These are phyloP conservation scores for Linnaemya vulpina DNA, from an alignment of 2,888 invertebrate genomes.

Conservation along the genomic window DNA sequence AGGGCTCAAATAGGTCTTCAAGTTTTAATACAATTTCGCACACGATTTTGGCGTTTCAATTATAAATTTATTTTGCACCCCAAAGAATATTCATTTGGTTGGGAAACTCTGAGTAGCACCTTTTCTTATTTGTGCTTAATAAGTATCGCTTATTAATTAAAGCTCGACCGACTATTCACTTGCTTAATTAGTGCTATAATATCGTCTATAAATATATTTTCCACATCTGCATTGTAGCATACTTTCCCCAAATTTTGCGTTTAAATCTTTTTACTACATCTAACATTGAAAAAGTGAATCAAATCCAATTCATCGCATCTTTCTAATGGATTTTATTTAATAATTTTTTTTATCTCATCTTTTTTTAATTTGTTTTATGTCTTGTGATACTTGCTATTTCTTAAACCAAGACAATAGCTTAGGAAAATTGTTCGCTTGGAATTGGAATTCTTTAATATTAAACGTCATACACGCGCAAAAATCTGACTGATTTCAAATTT, in stretches of 20 bases:
- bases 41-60: too few relatives aligned
- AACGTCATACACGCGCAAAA: constrained; percentile 38
- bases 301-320: constrained; percentile 62
- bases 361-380: constrained; percentile 23
- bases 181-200: too few relatives aligned
- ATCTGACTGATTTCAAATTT: neutral
- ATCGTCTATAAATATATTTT: neutral
- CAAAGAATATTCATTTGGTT: too few relatives aligned
- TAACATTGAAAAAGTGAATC: constrained; percentile 57
- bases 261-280: constrained; percentile 53
- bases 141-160: too few relatives aligned
- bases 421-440: constrained; percentile 22
- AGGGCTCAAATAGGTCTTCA: neutral
- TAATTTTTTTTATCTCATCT: constrained; percentile 14
- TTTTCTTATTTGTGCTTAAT: too few relatives aligned
- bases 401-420: constrained; percentile 54
- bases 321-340: constrained; percentile 33
- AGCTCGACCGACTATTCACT: too few relatives aligned
- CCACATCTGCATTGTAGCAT: neutral
- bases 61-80: too few relatives aligned
- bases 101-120: too few relatives aligned
- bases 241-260: constrained; percentile 16
- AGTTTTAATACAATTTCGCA: neutral
- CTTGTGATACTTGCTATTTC: constrained; percentile 34
- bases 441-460: constrained; percentile 1